Evolutionary conservation across 1,140 invertebrate species (phyloP).

Genomic region (Maniola jurtina): DNA sequence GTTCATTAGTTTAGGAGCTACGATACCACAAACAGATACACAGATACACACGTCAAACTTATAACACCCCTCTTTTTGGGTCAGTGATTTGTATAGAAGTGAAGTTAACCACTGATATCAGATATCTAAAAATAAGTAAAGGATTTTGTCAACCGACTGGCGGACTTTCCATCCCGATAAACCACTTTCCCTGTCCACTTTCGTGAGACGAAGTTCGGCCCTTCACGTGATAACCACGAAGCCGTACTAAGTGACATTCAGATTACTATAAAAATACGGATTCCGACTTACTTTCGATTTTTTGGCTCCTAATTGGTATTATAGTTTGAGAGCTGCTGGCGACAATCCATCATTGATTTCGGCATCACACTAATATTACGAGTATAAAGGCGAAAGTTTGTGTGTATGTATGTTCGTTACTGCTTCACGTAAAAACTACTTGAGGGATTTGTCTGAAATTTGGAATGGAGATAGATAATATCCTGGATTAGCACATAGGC

Average conservation of each 20-base stretch:
- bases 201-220: constrained; percentile 36
- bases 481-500: too few relatives aligned
- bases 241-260: constrained; percentile 36
- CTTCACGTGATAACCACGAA: constrained; percentile 27
- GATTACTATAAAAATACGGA: constrained; percentile 29
- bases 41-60: too few relatives aligned
- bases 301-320: constrained; percentile 32
- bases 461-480: too few relatives aligned
- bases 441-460: too few relatives aligned
- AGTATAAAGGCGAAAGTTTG: too few relatives aligned
- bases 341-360: not conserved
- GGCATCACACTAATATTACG: too few relatives aligned
- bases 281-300: constrained; percentile 41
- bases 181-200: constrained; percentile 43
- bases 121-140: constrained; percentile 3
- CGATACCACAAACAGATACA: too few relatives aligned
- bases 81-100: too few relatives aligned
- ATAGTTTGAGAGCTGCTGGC: not conserved
- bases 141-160: constrained; percentile 4
- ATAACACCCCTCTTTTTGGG: too few relatives aligned
- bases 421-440: too few relatives aligned
- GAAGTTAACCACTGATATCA: not conserved
- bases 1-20: too few relatives aligned
- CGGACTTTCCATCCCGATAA: constrained; percentile 42
- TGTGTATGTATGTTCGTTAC: too few relatives aligned